Percentiles rank a stretch among this genome's conserved stretches.
phyloP scores from a whole-genome alignment of 2,888 invertebrate genomes.

The Laothoe populi region DNA sequence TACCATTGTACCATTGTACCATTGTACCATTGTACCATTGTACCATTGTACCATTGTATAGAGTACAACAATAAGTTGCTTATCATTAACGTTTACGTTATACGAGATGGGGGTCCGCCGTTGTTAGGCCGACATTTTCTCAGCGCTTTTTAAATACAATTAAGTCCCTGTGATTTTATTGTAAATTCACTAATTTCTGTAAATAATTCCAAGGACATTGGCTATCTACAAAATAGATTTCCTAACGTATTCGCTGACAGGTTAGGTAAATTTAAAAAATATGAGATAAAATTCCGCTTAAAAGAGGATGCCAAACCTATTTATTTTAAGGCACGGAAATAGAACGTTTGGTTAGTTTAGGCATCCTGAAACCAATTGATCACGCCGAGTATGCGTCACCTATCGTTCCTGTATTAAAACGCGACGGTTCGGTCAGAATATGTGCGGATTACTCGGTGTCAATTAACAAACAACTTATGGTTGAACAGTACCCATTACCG shows the following conservation, averaged over 20 bases:
- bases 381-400: slow-evolving; percentile 35
- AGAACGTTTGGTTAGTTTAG: slow-evolving; percentile 11
- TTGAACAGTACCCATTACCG: slow-evolving; percentile 41
- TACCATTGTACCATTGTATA: too few relatives aligned
- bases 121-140: too few relatives aligned
- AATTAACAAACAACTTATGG: too few relatives aligned
- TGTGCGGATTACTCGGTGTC: too few relatives aligned
- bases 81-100: too few relatives aligned
- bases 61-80: too few relatives aligned
- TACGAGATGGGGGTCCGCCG: too few relatives aligned
- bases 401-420: too few relatives aligned
- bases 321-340: slow-evolving; percentile 30
- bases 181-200: neutral
- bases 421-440: too few relatives aligned
- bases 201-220: neutral
- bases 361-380: slow-evolving; percentile 29
- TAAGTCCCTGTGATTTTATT: neutral
- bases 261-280: slow-evolving; percentile 30
- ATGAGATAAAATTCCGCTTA: slow-evolving; percentile 31
- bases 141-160: too few relatives aligned
- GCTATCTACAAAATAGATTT: neutral
- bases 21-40: too few relatives aligned
- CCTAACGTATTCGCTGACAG: slow-evolving; percentile 1
- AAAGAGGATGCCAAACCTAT: slow-evolving; percentile 34
- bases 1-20: too few relatives aligned